Evolutionary conservation across 2,888 invertebrate species (phyloP).

Genomic region (Deladenus siricidicola): DNA sequence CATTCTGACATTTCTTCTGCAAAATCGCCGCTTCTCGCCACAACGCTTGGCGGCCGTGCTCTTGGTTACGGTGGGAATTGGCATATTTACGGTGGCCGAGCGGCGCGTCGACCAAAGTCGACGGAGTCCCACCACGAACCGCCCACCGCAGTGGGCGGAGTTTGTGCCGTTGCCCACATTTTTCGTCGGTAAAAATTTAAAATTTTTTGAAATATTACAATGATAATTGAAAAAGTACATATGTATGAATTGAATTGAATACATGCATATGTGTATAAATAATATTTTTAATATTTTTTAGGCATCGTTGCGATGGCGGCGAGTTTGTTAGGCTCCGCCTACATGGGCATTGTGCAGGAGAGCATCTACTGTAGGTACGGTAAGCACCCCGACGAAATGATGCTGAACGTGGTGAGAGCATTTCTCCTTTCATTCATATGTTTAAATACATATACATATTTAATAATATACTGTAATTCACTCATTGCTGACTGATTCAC

Average conservation of each 20-base stretch:
- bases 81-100: slow-evolving; percentile 79
- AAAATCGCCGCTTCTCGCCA: slow-evolving; percentile 66
- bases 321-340: slow-evolving; percentile 80
- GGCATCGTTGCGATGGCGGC: slow-evolving; percentile 65
- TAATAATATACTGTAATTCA: no score
- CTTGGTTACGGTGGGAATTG: slow-evolving; percentile 85
- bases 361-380: slow-evolving; percentile 62
- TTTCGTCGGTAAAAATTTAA: slow-evolving; percentile 20
- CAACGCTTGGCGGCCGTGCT: slow-evolving; percentile 79
- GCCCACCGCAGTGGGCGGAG: slow-evolving; percentile 11
- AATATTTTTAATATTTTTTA: slow-evolving; percentile 20
- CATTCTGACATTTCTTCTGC: slow-evolving; percentile 81
- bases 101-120: not conserved
- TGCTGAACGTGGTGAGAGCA: slow-evolving; percentile 42
- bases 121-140: not conserved
- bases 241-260: not conserved
- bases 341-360: slow-evolving; percentile 60
- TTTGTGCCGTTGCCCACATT: slow-evolving; percentile 30
- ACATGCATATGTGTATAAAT: not conserved
- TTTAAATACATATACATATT: no score
- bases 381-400: slow-evolving; percentile 59
- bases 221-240: not conserved
- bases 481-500: no score
- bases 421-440: not conserved
- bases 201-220: not conserved